Evolutionary conservation across 2,888 invertebrate species (phyloP).

Genomic region (Pseudeuparius sepicola): DNA sequence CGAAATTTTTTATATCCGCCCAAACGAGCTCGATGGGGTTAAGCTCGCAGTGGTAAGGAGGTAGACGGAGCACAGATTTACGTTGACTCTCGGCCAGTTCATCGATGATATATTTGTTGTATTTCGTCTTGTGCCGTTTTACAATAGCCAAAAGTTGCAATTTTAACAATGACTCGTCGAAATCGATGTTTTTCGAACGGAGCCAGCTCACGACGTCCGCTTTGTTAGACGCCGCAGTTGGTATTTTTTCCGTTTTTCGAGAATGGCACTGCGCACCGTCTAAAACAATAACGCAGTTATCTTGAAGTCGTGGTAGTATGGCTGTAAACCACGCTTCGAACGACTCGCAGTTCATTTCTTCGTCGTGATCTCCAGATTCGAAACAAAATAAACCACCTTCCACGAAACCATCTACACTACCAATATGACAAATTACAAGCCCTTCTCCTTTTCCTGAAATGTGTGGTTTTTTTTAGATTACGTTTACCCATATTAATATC

Average conservation of each 20-base stretch:
- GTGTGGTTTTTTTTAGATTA: no score
- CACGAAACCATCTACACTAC: slow-evolving; percentile 6
- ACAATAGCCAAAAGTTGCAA: slow-evolving; percentile 21
- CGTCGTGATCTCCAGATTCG: slow-evolving; percentile 4
- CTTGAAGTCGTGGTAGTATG: slow-evolving; percentile 12
- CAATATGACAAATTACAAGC: slow-evolving; percentile 7
- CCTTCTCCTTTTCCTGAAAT: slow-evolving; percentile 11
- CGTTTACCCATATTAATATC: no score
- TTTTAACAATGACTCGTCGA: slow-evolving; percentile 21
- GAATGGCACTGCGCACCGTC: slow-evolving; percentile 20
- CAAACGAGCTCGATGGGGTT: slow-evolving; percentile 30
- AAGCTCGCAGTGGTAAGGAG: slow-evolving; percentile 21
- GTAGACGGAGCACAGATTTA: slow-evolving; percentile 29
- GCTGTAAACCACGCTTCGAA: slow-evolving; percentile 18
- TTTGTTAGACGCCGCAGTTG: no score
- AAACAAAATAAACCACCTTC: slow-evolving; percentile 7
- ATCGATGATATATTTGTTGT: slow-evolving; percentile 25
- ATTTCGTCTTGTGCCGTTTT: slow-evolving; percentile 20
- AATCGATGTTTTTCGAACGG: slow-evolving; percentile 21
- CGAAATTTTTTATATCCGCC: slow-evolving; percentile 20
- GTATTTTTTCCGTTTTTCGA: slow-evolving; percentile 16
- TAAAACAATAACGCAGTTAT: slow-evolving; percentile 16
- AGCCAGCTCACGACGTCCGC: slow-evolving; percentile 21
- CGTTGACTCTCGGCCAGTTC: slow-evolving; percentile 26
- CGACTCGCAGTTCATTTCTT: slow-evolving; percentile 14